A percentile compares a stretch with the other conserved stretches of the same genome.
These are phyloP conservation scores for Stegostoma tigrinum DNA, from an alignment of 2,113 vertebrate genomes.

Conservation along the genomic window DNA sequence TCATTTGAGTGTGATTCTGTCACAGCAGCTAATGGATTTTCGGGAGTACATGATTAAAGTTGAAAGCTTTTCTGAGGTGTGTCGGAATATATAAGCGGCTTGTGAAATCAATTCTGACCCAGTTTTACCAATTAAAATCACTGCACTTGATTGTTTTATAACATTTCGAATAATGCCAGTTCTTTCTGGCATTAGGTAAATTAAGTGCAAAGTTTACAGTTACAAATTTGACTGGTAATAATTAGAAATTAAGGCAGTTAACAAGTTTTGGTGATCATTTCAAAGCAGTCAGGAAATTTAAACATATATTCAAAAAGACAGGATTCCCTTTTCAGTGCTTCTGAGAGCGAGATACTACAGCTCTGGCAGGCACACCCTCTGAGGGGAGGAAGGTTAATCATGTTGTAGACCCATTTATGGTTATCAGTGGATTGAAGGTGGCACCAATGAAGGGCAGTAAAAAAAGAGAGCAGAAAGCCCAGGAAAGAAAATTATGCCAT, in stretches of 20 bases:
- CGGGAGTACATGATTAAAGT: not conserved
- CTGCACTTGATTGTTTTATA: not conserved
- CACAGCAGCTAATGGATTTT: not conserved
- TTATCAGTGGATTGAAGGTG: not conserved
- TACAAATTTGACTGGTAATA: not conserved
- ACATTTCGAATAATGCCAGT: not conserved
- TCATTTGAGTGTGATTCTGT: not conserved
- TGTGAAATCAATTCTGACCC: not conserved
- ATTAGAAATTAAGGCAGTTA: not conserved
- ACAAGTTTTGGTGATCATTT: not conserved
- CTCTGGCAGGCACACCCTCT: not conserved
- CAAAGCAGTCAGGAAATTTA: not conserved
- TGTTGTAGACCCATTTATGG: not conserved
- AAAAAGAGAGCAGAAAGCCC: too few species aligned
- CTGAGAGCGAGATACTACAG: not conserved
- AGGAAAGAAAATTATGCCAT: too few species aligned
- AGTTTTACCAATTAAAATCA: not conserved
- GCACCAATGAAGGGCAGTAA: too few species aligned
- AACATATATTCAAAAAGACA: not conserved
- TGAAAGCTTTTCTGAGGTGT: not conserved
- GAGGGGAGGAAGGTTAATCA: not conserved
- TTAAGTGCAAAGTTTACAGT: not conserved
- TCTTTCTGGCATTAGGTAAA: not conserved
- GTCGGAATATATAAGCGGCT: not conserved
- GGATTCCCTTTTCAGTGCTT: not conserved